phyloP scores from a whole-genome alignment of 2,888 invertebrate species.

The Chesias legatella region DNA sequence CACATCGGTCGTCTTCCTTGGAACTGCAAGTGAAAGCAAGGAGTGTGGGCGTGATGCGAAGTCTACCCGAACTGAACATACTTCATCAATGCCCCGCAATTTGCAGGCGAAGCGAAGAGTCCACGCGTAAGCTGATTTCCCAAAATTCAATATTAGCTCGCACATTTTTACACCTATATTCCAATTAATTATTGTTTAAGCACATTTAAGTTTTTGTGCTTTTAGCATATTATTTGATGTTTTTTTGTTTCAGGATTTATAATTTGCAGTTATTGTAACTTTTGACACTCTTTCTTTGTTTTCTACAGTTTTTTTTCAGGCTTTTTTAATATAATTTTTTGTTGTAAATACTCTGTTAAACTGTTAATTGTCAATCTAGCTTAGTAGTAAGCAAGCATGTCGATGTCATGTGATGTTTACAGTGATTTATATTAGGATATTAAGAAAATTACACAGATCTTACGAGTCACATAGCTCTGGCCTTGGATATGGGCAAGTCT shows the following conservation, averaged over 20 bases:
- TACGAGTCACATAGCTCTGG: no score
- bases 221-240: constrained; percentile 7
- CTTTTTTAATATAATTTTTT: neutral
- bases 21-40: constrained; percentile 20
- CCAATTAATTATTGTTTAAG: neutral
- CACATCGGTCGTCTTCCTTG: constrained; percentile 28
- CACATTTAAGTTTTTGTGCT: constrained; percentile 5
- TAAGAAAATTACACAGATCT: no score
- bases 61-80: constrained; percentile 17
- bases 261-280: constrained; percentile 4
- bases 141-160: constrained; percentile 13
- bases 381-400: constrained; percentile 3
- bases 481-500: no score
- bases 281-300: constrained; percentile 48
- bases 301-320: neutral
- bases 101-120: constrained; percentile 17
- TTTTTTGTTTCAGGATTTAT: constrained; percentile 9
- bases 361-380: neutral
- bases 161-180: constrained; percentile 2
- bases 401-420: neutral
- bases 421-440: no score
- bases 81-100: constrained; percentile 4
- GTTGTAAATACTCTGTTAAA: no score
- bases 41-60: constrained; percentile 18
- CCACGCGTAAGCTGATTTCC: constrained; percentile 13